phyloP scores from a whole-genome alignment of 1,140 invertebrate species.

The Hesperophylax magnus region DNA sequence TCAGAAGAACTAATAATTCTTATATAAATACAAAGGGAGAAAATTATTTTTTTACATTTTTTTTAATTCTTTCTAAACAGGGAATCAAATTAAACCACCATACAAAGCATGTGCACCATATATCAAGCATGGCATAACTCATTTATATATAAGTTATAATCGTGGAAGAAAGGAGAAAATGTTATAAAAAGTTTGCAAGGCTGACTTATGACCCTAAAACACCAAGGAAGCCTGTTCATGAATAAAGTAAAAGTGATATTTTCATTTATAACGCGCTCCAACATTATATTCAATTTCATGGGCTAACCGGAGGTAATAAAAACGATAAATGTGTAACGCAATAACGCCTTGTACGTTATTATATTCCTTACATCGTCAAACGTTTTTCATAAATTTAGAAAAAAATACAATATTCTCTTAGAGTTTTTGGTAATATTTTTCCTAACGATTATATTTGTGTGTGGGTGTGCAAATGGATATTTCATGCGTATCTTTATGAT shows the following conservation, averaged over 20 bases:
- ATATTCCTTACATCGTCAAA: not conserved
- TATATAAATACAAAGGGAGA: too few relatives aligned
- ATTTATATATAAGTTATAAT: too few relatives aligned
- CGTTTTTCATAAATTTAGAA: not conserved
- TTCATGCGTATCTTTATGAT: not conserved
- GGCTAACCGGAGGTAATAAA: conserved; percentile 4
- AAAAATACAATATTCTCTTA: too few relatives aligned
- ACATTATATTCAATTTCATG: conserved; percentile 19
- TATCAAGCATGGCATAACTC: too few relatives aligned
- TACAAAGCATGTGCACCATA: too few relatives aligned
- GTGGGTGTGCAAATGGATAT: too few relatives aligned
- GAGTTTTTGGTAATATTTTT: not conserved
- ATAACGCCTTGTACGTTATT: not conserved
- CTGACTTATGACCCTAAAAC: not conserved
- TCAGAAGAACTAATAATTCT: too few relatives aligned
- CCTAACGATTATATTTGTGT: not conserved
- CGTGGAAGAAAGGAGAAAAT: not conserved
- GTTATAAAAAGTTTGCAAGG: not conserved
- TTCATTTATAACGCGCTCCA: conserved; percentile 4
- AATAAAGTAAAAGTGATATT: not conserved
- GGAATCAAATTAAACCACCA: too few relatives aligned
- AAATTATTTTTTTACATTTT: too few relatives aligned
- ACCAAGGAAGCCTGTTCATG: not conserved
- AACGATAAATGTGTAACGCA: not conserved
- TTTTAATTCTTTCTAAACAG: too few relatives aligned